A percentile compares a stretch with the other conserved stretches of the same genome.
phyloP scores from a whole-genome alignment of 2,888 invertebrate species.

The Lutraria lutraria region DNA sequence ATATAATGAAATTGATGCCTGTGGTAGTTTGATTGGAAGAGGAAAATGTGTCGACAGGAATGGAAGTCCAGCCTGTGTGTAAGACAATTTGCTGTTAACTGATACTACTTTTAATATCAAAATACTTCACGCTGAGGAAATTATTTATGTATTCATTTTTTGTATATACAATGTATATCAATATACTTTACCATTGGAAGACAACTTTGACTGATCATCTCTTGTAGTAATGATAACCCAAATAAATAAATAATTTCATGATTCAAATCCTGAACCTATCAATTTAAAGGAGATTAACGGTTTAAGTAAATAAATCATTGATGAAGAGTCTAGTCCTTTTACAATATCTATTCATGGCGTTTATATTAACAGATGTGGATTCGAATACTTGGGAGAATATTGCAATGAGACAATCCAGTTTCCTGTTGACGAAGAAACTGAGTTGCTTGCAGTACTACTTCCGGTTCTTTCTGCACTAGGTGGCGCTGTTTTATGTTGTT shows the following conservation, averaged over 20 bases:
- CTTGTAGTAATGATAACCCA: not conserved
- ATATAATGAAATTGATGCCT: slow-evolving; percentile 11
- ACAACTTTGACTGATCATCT: no score
- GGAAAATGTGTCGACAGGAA: slow-evolving; percentile 2
- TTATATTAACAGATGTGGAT: not conserved
- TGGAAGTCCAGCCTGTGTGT: slow-evolving; percentile 4
- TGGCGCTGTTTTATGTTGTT: not conserved
- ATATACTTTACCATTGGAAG: not conserved
- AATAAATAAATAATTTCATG: not conserved
- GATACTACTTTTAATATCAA: no score
- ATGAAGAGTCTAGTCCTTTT: not conserved
- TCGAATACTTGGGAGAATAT: slow-evolving; percentile 7
- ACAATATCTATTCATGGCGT: not conserved
- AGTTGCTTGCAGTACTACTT: not conserved
- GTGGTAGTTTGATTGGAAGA: not conserved
- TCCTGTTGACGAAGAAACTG: not conserved
- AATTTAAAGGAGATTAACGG: not conserved
- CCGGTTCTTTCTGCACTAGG: slow-evolving; percentile 22
- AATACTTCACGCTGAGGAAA: not conserved
- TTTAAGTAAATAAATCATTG: not conserved
- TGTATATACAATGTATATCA: no score
- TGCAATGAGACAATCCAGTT: slow-evolving; percentile 14
- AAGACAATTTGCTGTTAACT: not conserved
- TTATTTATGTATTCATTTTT: not conserved
- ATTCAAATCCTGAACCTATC: not conserved